Evolutionary conservation across 1,140 invertebrate genomes (phyloP), one percentile per base, ranked within the genome.

Genomic region (Tribolium madens): DNA sequence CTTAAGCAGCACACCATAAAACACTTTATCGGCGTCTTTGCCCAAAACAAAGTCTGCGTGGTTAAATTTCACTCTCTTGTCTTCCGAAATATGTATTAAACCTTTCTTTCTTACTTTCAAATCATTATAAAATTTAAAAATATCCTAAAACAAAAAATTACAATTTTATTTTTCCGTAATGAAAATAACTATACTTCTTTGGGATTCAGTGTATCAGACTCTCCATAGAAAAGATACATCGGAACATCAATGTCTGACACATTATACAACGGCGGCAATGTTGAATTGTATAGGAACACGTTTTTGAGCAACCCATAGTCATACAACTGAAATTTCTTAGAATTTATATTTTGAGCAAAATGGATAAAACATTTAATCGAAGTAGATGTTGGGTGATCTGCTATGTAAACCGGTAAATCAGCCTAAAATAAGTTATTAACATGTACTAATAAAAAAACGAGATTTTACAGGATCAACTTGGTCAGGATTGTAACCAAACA

Each of bases 361-460:
- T 93, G 92, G 6, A 92, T 82, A 0, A 96, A 80, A 14, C 93
- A 93, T 84, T 91, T 90, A 0, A 91, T 90, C 0, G 94, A 95
- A 0, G 94, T 90, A 17, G 93, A 93, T 1, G 93, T 91, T 4
- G 95, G 94, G 9, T 89, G 89, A 79, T 95, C 93, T 2, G 15
- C 46, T 3, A 21, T 12, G 9, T 31, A 48, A 26, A 52, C 70
- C 12, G 70, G 47, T 15, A 72, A 31, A 15, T 72, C 70, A 3
- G 42, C 70, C 70, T 72, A 15, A 13, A 57, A 57, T 18, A 42
- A 42, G 4, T 42, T 42, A 9, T 42, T 2, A 42, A 4, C 5
- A 42, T 42, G n/a, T 42, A n/a, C 12, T 17, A 26, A 0, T 26
- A 26, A 26, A 26, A 26, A 26, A 26, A 3, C 6, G 21, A 26